These are phyloP conservation scores for Didymodactylos carnosus DNA, from an alignment of 2,888 invertebrate genomes.

Conservation along the genomic window DNA sequence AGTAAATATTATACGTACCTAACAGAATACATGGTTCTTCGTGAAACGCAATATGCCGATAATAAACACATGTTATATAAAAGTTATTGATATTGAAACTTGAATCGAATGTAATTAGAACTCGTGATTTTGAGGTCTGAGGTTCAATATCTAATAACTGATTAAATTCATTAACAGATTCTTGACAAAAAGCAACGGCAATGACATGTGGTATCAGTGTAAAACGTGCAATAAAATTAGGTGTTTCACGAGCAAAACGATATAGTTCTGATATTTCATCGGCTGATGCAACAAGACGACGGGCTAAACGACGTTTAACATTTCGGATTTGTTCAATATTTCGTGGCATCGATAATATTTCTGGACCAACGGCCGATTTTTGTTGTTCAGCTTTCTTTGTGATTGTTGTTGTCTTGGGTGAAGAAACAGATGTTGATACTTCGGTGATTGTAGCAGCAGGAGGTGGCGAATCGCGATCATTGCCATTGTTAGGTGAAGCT, in stretches of 20 bases:
- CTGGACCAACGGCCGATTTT: neutral
- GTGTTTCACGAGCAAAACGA: constrained; percentile 1
- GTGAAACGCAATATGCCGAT: neutral
- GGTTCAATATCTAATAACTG: neutral
- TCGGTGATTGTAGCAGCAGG: too few relatives aligned
- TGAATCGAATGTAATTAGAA: neutral
- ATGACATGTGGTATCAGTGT: neutral
- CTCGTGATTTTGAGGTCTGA: neutral
- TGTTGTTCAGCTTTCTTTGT: neutral
- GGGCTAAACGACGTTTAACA: neutral
- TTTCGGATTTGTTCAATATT: neutral
- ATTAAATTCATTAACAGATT: neutral
- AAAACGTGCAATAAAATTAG: neutral
- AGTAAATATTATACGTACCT: too few relatives aligned
- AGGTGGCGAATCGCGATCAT: too few relatives aligned
- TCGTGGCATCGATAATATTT: neutral
- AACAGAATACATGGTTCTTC: neutral
- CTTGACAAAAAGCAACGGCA: neutral
- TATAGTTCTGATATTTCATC: neutral
- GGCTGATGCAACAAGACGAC: neutral
- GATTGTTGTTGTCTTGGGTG: too few relatives aligned
- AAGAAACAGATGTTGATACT: neutral
- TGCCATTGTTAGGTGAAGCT: neutral
- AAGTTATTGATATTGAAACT: neutral
- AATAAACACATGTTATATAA: neutral